Percentiles rank a stretch among this genome's conserved stretches.
These are phyloP conservation scores for Acanthosepion esculentum DNA, from an alignment of 2,888 invertebrate genomes.

Conservation along the genomic window DNA sequence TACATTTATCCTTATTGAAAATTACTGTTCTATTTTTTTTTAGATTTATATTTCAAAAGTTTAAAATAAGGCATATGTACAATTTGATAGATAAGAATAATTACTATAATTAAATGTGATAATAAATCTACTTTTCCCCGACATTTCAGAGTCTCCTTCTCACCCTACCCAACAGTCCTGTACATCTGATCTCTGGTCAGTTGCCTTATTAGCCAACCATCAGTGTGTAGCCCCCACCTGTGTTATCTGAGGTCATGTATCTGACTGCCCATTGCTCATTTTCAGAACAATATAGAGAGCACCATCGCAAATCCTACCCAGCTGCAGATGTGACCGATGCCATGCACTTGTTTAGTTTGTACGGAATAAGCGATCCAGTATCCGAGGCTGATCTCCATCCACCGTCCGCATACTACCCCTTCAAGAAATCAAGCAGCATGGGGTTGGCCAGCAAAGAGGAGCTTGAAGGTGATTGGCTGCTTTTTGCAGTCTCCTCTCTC, in stretches of 20 bases:
- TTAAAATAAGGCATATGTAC: no score
- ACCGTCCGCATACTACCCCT: constrained; percentile 60
- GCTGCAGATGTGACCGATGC: constrained; percentile 56
- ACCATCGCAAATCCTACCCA: constrained; percentile 62
- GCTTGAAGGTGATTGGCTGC: constrained; percentile 65
- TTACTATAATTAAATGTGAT: no score
- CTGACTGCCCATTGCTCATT: constrained; percentile 50
- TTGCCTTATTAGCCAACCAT: not conserved
- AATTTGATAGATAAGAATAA: no score
- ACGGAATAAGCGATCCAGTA: constrained; percentile 57
- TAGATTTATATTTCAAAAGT: no score
- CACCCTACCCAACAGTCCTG: not conserved
- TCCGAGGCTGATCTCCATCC: constrained; percentile 56
- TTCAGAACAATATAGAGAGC: constrained; percentile 54
- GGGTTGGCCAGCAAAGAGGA: constrained; percentile 70
- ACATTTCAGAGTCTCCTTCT: not conserved
- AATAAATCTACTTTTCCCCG: no score
- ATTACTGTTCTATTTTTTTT: no score
- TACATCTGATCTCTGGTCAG: not conserved
- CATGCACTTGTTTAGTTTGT: constrained; percentile 56
- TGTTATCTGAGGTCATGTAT: constrained; percentile 51
- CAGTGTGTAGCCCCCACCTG: not conserved
- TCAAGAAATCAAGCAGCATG: constrained; percentile 73
- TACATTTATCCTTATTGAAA: no score
- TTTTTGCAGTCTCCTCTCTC: not conserved